These are phyloP conservation scores for Anticlea derivata DNA, from an alignment of 2,888 invertebrate genomes.

Conservation along the genomic window DNA sequence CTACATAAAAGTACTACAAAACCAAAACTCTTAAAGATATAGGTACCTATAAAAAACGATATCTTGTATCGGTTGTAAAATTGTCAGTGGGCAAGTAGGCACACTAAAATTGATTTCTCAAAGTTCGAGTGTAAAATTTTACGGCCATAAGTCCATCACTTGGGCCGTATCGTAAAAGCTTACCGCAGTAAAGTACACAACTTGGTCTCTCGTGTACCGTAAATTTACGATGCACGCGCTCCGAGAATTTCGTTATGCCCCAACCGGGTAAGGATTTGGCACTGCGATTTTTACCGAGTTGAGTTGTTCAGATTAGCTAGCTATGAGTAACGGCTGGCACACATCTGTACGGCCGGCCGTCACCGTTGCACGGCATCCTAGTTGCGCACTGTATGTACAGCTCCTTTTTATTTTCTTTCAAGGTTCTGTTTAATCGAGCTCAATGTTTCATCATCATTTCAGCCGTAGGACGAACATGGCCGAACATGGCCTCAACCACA, in stretches of 20 bases:
- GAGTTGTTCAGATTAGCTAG: slow-evolving; percentile 10
- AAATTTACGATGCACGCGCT: slow-evolving; percentile 78
- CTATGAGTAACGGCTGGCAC: neutral
- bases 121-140: slow-evolving; percentile 34
- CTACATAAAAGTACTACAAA: too few relatives aligned
- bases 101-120: slow-evolving; percentile 26
- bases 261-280: slow-evolving; percentile 62
- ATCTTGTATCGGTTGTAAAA: slow-evolving; percentile 6
- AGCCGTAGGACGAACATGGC: too few relatives aligned
- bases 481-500: too few relatives aligned
- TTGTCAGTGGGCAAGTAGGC: slow-evolving; percentile 5
- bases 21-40: neutral
- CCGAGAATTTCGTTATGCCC: slow-evolving; percentile 71
- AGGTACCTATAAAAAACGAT: too few relatives aligned
- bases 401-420: too few relatives aligned
- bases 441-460: too few relatives aligned
- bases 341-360: too few relatives aligned
- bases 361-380: too few relatives aligned
- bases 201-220: slow-evolving; percentile 71
- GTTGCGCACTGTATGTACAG: too few relatives aligned
- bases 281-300: slow-evolving; percentile 57
- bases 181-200: slow-evolving; percentile 79
- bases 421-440: too few relatives aligned
- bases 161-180: slow-evolving; percentile 59
- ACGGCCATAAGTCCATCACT: slow-evolving; percentile 46